Percentiles rank a stretch among this genome's conserved stretches.
phyloP scores from a whole-genome alignment of 2,113 vertebrate genomes.

The Plotosus lineatus region DNA sequence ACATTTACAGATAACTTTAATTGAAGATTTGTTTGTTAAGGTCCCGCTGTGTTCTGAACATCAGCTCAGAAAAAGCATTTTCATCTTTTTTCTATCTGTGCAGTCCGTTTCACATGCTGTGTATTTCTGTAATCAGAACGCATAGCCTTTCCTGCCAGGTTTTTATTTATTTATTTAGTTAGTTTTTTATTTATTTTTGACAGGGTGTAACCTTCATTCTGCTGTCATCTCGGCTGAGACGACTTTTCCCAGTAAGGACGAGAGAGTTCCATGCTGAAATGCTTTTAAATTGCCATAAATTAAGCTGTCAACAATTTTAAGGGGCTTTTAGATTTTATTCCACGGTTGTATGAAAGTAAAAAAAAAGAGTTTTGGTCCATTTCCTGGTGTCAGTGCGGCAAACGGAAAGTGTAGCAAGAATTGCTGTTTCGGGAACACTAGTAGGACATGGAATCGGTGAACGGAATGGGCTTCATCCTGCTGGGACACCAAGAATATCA shows the following conservation, averaged over 20 bases:
- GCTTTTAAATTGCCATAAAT: conserved; percentile 36
- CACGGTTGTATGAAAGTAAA: background rate
- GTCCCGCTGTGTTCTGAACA: no score
- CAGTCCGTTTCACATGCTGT: background rate
- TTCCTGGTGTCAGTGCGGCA: conserved; percentile 13
- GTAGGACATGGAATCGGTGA: background rate
- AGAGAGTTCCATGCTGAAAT: conserved; percentile 18
- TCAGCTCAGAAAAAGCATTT: no score
- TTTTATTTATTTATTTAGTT: no score
- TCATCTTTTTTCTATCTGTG: background rate
- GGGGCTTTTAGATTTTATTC: background rate
- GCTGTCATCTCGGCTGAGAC: conserved; percentile 10
- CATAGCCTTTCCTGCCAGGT: background rate
- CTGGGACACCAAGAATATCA: background rate
- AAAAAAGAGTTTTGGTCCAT: conserved; percentile 13
- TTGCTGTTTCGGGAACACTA: background rate
- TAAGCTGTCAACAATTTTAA: conserved; percentile 35
- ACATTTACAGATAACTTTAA: background rate
- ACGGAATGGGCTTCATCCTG: background rate
- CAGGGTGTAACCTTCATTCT: conserved; percentile 21
- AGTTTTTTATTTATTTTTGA: background rate
- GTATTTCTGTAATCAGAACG: background rate
- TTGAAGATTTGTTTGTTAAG: background rate
- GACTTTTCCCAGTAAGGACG: background rate
- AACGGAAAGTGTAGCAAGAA: background rate